Percentiles rank a stretch among this genome's conserved stretches.
Conservation (phyloP, 2,888 invertebrate species). For the Heliconius ismenius region DNA sequence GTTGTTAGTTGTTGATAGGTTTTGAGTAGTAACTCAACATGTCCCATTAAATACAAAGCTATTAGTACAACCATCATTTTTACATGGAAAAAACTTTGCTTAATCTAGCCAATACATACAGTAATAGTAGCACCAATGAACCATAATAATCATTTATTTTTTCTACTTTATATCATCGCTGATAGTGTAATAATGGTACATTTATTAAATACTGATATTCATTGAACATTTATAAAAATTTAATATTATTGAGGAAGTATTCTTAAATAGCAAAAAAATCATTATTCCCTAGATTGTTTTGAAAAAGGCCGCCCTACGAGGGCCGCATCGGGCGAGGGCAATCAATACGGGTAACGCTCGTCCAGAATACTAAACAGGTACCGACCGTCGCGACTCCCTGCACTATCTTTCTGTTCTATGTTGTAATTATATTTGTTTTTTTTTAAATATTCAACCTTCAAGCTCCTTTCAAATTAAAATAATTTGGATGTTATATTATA, state of each 20-base stretch:
- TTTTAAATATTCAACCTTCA: constrained; percentile 24
- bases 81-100: not conserved
- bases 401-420: constrained; percentile 40
- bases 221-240: constrained; percentile 15
- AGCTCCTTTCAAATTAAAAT: not conserved
- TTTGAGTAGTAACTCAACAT: no score
- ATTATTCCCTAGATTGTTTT: constrained; percentile 75
- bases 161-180: not conserved
- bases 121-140: not conserved
- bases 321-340: constrained; percentile 66
- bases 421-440: constrained; percentile 45
- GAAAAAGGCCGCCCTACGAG: constrained; percentile 70
- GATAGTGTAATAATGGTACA: not conserved
- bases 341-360: constrained; percentile 85
- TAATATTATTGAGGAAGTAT: constrained; percentile 20
- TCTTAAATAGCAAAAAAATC: constrained; percentile 54
- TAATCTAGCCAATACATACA: not conserved
- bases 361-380: constrained; percentile 82
- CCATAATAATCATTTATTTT: not conserved
- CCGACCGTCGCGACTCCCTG: constrained; percentile 45
- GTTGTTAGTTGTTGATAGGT: no score
- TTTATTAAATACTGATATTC: not conserved
- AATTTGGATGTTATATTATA: not conserved
- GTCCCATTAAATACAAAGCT: not conserved
- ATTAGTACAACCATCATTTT: not conserved